Evolutionary conservation across 1,140 invertebrate genomes (phyloP).

Genomic region (Zaprionus lachaisei): DNA sequence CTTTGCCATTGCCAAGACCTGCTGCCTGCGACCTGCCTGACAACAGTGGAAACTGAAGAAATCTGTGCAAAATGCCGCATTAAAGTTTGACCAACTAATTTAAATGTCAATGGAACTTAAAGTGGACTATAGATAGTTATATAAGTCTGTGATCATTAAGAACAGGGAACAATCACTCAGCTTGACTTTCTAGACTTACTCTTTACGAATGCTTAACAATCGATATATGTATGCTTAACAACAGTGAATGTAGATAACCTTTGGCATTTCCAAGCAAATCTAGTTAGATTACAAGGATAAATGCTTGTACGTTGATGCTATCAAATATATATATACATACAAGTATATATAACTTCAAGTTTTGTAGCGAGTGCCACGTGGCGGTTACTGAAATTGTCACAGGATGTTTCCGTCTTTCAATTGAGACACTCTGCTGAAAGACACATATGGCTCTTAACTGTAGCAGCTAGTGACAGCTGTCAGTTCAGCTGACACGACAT

Average conservation of each 20-base stretch:
- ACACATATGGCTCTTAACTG: conserved; percentile 13
- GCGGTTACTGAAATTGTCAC: conserved; percentile 18
- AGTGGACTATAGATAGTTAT: too few relatives aligned
- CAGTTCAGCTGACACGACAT: conserved; percentile 58
- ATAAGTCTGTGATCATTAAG: too few relatives aligned
- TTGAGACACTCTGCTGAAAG: neutral
- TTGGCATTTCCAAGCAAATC: too few relatives aligned
- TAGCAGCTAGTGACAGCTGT: conserved; percentile 56
- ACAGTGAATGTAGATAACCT: too few relatives aligned
- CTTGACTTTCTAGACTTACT: too few relatives aligned
- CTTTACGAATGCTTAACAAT: too few relatives aligned
- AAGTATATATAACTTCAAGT: too few relatives aligned
- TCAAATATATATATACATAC: too few relatives aligned
- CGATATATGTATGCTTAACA: too few relatives aligned
- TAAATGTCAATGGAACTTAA: conserved; percentile 20
- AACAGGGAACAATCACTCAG: too few relatives aligned
- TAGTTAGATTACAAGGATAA: too few relatives aligned
- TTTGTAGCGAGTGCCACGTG: conserved; percentile 8
- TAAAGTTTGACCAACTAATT: conserved; percentile 46
- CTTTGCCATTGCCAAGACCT: conserved; percentile 6
- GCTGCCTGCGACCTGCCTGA: neutral
- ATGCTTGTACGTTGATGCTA: too few relatives aligned
- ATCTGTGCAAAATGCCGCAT: conserved; percentile 46
- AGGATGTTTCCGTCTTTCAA: conserved; percentile 21
- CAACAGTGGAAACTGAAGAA: conserved; percentile 16